Percentiles rank a stretch among this genome's conserved stretches.
phyloP scores from a whole-genome alignment of 2,797 vertebrate species.

The Eurystomus glaucurus region DNA sequence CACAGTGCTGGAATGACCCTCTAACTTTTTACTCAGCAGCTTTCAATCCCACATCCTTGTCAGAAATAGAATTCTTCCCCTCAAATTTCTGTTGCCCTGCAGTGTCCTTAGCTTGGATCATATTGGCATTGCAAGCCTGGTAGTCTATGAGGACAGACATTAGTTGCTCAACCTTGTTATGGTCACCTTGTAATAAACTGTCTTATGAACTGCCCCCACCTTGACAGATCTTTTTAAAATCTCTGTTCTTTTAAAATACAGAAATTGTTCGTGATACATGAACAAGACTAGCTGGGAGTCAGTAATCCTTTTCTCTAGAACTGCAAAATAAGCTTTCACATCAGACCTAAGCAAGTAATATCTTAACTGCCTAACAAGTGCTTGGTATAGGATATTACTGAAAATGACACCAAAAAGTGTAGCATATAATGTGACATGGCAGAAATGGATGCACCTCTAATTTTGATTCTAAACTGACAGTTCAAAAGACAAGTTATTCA shows the following conservation, averaged over 20 bases:
- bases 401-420: constrained; percentile 35
- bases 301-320: constrained; percentile 23
- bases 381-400: neutral
- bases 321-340: neutral
- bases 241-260: neutral
- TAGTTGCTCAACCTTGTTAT: neutral
- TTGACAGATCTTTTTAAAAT: neutral
- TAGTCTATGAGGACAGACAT: neutral
- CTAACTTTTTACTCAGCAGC: neutral
- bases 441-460: constrained; percentile 45
- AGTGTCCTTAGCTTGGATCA: neutral
- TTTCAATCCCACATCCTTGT: neutral
- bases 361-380: constrained; percentile 19
- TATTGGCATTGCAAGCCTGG: fast-evolving
- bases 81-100: neutral
- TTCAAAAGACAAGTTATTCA: constrained; percentile 40
- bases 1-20: neutral
- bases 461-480: constrained; percentile 61
- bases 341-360: constrained; percentile 50
- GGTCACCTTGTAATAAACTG: neutral
- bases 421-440: constrained; percentile 46
- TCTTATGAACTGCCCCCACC: neutral
- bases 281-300: neutral
- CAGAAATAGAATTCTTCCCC: neutral
- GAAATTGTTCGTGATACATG: neutral